Conservation (phyloP, 2,888 invertebrate species). For the Drosophila tripunctata region DNA sequence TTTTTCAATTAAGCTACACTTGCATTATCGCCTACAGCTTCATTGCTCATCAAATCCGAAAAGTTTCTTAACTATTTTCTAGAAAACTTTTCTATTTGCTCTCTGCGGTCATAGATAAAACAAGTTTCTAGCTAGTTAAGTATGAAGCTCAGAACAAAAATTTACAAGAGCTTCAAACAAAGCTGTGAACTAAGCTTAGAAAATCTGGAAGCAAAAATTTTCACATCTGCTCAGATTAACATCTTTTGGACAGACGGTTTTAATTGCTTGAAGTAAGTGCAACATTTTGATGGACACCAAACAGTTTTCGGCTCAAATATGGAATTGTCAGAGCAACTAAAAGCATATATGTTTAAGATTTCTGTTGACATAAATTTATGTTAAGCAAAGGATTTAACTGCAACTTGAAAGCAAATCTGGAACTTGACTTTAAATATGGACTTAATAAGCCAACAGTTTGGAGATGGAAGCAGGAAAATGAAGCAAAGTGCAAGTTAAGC, state of each 20-base stretch:
- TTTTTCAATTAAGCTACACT: constrained; percentile 64
- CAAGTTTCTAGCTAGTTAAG: constrained; percentile 22
- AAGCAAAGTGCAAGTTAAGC: constrained; percentile 18
- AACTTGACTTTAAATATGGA: neutral
- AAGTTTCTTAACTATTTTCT: constrained; percentile 29
- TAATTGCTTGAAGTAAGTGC: no score
- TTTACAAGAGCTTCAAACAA: neutral
- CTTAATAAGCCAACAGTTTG: neutral
- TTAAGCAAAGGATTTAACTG: neutral
- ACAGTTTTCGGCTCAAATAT: no score
- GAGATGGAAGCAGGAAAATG: neutral
- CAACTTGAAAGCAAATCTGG: neutral
- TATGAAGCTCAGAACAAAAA: constrained; percentile 13
- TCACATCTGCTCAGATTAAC: no score
- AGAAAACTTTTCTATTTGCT: constrained; percentile 11
- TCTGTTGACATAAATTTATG: neutral
- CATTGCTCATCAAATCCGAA: constrained; percentile 30
- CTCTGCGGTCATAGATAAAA: constrained; percentile 26
- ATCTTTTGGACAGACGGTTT: no score
- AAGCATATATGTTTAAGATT: no score
- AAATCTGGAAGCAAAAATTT: no score
- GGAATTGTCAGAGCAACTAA: no score
- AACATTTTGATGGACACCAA: no score
- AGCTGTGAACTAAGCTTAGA: no score
- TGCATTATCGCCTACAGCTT: constrained; percentile 37